Conservation (phyloP, 2,888 invertebrate genomes). For the Aporophyla nigra region DNA sequence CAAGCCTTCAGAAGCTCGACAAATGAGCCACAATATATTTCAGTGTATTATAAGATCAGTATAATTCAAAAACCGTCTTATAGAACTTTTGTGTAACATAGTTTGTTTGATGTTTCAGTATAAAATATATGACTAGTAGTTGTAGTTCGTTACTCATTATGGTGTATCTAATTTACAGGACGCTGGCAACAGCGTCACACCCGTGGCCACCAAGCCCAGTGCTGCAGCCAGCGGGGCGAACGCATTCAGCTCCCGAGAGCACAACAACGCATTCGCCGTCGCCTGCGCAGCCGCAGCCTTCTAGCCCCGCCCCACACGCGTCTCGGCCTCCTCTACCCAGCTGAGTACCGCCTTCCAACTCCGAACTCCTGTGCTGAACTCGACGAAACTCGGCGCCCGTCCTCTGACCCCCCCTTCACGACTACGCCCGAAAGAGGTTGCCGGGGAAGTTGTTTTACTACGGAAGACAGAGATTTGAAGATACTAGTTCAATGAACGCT, state of each 20-base stretch:
- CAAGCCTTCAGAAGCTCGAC: no score
- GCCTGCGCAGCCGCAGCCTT: slow-evolving; percentile 86
- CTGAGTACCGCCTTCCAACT: slow-evolving; percentile 91
- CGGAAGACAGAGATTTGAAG: slow-evolving; percentile 69
- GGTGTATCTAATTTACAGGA: slow-evolving; percentile 81
- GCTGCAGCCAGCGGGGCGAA: slow-evolving; percentile 93
- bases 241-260: slow-evolving; percentile 94
- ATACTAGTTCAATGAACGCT: slow-evolving; percentile 68
- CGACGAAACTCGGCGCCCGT: slow-evolving; percentile 90
- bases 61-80: no score
- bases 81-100: no score
- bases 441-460: slow-evolving; percentile 85
- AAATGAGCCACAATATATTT: no score
- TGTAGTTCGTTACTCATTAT: not conserved
- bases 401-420: slow-evolving; percentile 84
- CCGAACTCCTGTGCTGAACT: slow-evolving; percentile 91
- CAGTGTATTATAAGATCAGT: no score
- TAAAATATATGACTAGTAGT: no score
- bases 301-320: slow-evolving; percentile 84
- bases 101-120: no score
- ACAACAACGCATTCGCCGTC: slow-evolving; percentile 86
- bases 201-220: slow-evolving; percentile 96
- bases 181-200: slow-evolving; percentile 92
- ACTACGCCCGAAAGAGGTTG: slow-evolving; percentile 82
- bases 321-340: slow-evolving; percentile 88